phyloP scores from a whole-genome alignment of 2,113 vertebrate species.

The Oncorhynchus nerka region DNA sequence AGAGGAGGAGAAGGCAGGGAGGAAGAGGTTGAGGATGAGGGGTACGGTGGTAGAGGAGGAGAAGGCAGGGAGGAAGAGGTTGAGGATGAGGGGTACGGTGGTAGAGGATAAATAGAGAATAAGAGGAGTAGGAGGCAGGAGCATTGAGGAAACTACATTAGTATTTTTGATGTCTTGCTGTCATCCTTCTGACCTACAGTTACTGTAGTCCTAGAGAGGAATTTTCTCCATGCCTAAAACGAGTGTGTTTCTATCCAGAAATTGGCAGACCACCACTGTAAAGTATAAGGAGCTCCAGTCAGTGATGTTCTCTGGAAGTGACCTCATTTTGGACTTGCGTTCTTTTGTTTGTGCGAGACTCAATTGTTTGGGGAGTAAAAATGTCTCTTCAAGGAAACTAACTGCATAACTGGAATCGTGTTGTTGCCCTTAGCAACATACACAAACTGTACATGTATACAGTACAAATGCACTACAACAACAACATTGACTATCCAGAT shows the following conservation, averaged over 20 bases:
- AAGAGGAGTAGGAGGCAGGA: no score
- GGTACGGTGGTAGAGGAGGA: no score
- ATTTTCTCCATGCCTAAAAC: no score
- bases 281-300: neutral
- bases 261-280: constrained; percentile 1
- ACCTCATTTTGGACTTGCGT: constrained; percentile 13
- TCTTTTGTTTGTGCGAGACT: constrained; percentile 19
- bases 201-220: no score
- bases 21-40: no score
- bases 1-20: no score
- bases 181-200: no score
- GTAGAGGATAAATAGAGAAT: no score
- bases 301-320: constrained; percentile 11
- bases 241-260: constrained; percentile 21
- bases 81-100: no score
- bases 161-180: no score
- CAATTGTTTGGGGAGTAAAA: constrained; percentile 4
- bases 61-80: no score
- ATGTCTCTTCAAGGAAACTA: neutral
- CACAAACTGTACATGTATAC: neutral
- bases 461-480: neutral
- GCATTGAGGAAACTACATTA: no score
- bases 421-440: constrained; percentile 16
- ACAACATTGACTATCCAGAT: neutral
- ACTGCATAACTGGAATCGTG: neutral